These are phyloP conservation scores for Amphibalanus amphitrite DNA, from an alignment of 1,140 invertebrate genomes.

Conservation along the genomic window DNA sequence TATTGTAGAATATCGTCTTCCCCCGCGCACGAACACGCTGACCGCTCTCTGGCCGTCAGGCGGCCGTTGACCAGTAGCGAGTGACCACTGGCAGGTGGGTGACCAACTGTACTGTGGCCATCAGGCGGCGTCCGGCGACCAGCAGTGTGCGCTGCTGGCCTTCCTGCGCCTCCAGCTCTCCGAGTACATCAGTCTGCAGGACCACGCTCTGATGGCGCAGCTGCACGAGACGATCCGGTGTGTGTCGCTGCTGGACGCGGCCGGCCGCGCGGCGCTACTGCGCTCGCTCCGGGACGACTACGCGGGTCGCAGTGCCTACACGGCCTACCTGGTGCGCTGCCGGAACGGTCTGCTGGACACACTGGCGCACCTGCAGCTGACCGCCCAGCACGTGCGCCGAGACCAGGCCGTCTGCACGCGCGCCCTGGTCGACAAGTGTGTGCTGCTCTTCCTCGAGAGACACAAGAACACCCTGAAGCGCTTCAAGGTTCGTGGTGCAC, in stretches of 20 bases:
- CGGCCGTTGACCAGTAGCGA: slow-evolving; percentile 40
- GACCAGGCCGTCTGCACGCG: slow-evolving; percentile 54
- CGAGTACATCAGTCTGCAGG: slow-evolving; percentile 68
- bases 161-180: slow-evolving; percentile 64
- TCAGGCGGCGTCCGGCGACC: slow-evolving; percentile 17
- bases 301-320: slow-evolving; percentile 54
- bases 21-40: too few species aligned
- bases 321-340: slow-evolving; percentile 66
- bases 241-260: slow-evolving; percentile 27
- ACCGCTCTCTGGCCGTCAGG: too few species aligned
- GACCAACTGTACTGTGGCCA: too few species aligned
- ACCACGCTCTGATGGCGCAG: slow-evolving; percentile 62
- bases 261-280: slow-evolving; percentile 51
- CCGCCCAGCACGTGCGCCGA: neutral
- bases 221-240: slow-evolving; percentile 72
- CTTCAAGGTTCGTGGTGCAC: slow-evolving; percentile 40
- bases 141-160: slow-evolving; percentile 46
- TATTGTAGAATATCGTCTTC: too few species aligned
- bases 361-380: slow-evolving; percentile 49
- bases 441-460: slow-evolving; percentile 56
- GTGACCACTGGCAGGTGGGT: too few species aligned
- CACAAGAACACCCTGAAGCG: slow-evolving; percentile 28
- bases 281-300: slow-evolving; percentile 64
- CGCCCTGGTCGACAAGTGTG: slow-evolving; percentile 60
- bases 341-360: slow-evolving; percentile 64